Evolutionary conservation across 2,113 vertebrate genomes (phyloP).

Genomic region (Athene noctua): DNA sequence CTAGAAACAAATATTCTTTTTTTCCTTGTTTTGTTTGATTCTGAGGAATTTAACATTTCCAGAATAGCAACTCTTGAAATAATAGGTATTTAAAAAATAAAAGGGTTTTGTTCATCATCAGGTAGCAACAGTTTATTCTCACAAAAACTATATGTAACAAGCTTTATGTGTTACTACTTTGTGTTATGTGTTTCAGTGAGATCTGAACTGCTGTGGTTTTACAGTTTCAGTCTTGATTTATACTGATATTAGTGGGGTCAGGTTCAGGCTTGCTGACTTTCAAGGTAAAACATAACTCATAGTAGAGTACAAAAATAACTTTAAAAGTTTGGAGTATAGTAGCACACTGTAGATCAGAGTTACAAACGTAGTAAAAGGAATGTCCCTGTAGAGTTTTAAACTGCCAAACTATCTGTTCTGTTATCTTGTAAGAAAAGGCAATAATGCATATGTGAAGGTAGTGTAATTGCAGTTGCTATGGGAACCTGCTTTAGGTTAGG

Average conservation of each 20-base stretch:
- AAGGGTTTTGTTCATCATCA: background rate
- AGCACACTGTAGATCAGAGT: background rate
- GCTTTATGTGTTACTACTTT: rapidly evolving
- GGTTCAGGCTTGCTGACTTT: background rate
- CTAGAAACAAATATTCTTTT: background rate
- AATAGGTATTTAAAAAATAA: background rate
- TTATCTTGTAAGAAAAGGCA: background rate
- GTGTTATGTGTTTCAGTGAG: background rate
- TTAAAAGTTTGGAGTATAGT: background rate
- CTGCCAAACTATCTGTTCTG: background rate
- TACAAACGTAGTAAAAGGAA: background rate
- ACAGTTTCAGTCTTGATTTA: background rate
- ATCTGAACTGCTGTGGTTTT: background rate
- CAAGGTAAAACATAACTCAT: background rate
- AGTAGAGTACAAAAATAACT: background rate
- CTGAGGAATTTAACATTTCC: background rate
- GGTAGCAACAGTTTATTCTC: background rate
- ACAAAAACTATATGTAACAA: background rate
- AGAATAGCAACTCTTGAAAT: background rate
- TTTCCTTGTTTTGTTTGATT: background rate
- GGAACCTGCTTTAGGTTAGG: background rate
- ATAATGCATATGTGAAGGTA: background rate
- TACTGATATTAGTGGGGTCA: background rate
- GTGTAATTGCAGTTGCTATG: background rate
- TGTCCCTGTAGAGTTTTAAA: background rate